A percentile compares a stretch with the other conserved stretches of the same genome.
Conservation (phyloP, 1,140 invertebrate genomes). For the Cyphomyrmex costatus region DNA sequence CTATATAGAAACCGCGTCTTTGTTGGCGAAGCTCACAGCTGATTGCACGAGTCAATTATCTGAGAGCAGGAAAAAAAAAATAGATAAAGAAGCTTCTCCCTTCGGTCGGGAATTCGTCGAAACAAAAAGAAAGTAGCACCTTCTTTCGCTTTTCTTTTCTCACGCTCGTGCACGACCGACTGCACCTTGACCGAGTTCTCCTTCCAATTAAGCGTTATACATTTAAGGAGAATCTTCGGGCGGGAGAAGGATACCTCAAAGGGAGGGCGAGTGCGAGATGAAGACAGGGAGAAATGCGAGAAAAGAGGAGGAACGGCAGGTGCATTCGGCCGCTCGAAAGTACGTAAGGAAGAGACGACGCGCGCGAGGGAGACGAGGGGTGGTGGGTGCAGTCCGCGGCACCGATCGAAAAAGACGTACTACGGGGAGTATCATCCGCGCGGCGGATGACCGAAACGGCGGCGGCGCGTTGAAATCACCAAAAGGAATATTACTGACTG, state of each 20-base stretch:
- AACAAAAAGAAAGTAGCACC: conserved; percentile 66
- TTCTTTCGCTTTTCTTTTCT: conserved; percentile 76
- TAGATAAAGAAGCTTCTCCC: conserved; percentile 20
- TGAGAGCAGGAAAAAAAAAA: background rate
- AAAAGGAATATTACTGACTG: conserved; percentile 82
- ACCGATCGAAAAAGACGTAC: background rate
- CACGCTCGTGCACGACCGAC: conserved; percentile 68
- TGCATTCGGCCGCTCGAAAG: conserved; percentile 13
- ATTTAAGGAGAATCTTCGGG: conserved; percentile 52
- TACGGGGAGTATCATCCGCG: background rate
- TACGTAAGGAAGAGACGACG: background rate
- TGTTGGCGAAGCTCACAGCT: background rate
- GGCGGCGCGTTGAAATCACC: conserved; percentile 64
- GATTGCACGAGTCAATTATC: conserved; percentile 10
- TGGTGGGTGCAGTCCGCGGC: conserved; percentile 1
- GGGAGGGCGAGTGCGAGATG: background rate
- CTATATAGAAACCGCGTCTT: background rate
- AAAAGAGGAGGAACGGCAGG: background rate
- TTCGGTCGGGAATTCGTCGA: conserved; percentile 4
- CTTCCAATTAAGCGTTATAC: conserved; percentile 72
- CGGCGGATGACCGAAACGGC: conserved; percentile 44
- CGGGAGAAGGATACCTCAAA: conserved; percentile 33
- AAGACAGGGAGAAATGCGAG: background rate
- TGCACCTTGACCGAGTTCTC: conserved; percentile 77
- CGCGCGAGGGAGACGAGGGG: background rate